Conservation (phyloP, 2,888 invertebrate genomes). For the Pandemis corylana region DNA sequence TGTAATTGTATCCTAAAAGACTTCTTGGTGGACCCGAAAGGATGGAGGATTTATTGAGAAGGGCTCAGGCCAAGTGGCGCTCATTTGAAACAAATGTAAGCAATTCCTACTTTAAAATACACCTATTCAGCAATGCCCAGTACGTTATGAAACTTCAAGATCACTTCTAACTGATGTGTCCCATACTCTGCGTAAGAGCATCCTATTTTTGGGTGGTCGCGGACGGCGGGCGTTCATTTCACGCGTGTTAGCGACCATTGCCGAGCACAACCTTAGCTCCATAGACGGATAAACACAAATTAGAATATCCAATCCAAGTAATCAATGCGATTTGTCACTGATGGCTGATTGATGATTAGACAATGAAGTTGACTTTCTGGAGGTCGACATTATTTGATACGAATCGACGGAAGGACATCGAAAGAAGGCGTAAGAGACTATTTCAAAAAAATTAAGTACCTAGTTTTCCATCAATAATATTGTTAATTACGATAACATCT, state of each 20-base stretch:
- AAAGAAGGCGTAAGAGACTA: neutral
- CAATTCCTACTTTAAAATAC: neutral
- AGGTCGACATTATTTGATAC: constrained; percentile 20
- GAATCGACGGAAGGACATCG: neutral
- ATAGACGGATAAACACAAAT: constrained; percentile 58
- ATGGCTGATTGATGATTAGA: constrained; percentile 51
- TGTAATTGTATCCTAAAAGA: no score
- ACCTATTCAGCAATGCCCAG: neutral
- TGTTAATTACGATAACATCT: neutral
- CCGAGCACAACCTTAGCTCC: constrained; percentile 45
- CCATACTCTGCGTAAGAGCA: neutral
- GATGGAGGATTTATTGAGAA: no score
- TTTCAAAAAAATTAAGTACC: neutral
- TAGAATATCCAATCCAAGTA: constrained; percentile 48
- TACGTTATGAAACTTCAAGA: neutral
- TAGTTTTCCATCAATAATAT: neutral
- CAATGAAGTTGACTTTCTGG: constrained; percentile 41
- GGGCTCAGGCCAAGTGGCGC: no score
- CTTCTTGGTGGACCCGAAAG: no score
- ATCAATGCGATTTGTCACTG: constrained; percentile 48
- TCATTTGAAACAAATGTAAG: no score
- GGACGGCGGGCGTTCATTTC: constrained; percentile 67
- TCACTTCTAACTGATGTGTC: neutral
- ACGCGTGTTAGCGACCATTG: constrained; percentile 68
- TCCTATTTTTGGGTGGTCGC: constrained; percentile 76